Evolutionary conservation across 2,113 vertebrate species (phyloP).

Genomic region (Gorsachius goisagi): DNA sequence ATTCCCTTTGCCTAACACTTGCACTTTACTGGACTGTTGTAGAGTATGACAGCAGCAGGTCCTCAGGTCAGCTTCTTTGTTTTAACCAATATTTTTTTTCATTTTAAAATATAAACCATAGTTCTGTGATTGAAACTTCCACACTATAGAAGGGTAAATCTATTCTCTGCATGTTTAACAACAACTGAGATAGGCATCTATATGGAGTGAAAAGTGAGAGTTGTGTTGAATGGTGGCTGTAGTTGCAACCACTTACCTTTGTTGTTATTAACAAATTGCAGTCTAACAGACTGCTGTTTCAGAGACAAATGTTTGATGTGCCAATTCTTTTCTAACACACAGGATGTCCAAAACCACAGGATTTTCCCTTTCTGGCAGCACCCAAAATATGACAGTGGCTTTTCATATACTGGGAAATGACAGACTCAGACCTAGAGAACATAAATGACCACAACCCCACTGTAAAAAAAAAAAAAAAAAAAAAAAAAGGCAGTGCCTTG

Average conservation of each 20-base stretch:
- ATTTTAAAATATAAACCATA: neutral
- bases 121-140: neutral
- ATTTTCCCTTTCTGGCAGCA: neutral
- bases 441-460: neutral
- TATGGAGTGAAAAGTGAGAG: neutral
- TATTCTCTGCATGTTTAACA: neutral
- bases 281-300: neutral
- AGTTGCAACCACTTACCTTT: neutral
- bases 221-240: neutral
- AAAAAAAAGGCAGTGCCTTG: constrained; percentile 25
- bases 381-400: neutral
- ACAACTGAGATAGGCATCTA: neutral
- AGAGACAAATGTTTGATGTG: neutral
- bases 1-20: neutral
- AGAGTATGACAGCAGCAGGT: neutral
- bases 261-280: neutral
- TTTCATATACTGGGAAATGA: neutral
- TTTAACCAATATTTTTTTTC: neutral
- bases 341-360: neutral
- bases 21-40: neutral
- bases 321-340: neutral
- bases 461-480: no score
- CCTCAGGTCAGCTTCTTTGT: neutral
- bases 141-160: neutral
- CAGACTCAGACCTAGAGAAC: neutral